Base-by-base conservation (phyloP, 2,797 vertebrate genomes). In the Pterois miles region DNA sequence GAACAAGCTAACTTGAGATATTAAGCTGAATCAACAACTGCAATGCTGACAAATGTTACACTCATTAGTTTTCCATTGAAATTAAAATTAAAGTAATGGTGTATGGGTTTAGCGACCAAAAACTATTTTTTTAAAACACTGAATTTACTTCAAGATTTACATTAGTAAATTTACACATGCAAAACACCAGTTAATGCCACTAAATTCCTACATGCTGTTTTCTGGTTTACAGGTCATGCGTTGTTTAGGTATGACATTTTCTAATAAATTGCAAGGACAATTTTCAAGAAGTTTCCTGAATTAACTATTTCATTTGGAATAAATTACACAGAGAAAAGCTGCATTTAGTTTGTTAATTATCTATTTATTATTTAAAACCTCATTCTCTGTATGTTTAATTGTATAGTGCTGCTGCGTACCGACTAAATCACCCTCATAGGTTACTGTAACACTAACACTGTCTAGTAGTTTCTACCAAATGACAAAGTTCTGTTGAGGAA, bases 221-320 rank as follows among this genome's bases (percentile, higher is more conserved):
- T 29, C 3, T 11, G 20, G 20, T 33, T 33, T 18, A 16, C 58
- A 58, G 38, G 27, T 2, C 12, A 22, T 31, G 54, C 0, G 8
- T 20, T 10, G 23, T 46, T 63, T 38, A 16, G 16, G 1, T 27
- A 23, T 36, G 22, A 13, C 0, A 16, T 34, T 46, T 31, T 65
- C 4, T 14, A 29, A 16, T 14, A 0, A 20, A 33, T 36, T 52
- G 8, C 7, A 11, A 50, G 1, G 3, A 29, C 5, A 40, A 0
- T 0, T 38, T 62, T 71, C 0, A 4, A 18, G 22, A 14, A n/a
- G n/a, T n/a, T n/a, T n/a, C n/a, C n/a, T n/a, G n/a, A 60, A 23
- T 59, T 0, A 4, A 20, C 9, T 18, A 13, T 43, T 0, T 43
- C 0, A 23, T 31, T 34, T 12, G 13, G 13, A 0, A 16, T 13